Base-by-base conservation (phyloP, 1,140 invertebrate genomes). In the Drosophila repleta region DNA sequence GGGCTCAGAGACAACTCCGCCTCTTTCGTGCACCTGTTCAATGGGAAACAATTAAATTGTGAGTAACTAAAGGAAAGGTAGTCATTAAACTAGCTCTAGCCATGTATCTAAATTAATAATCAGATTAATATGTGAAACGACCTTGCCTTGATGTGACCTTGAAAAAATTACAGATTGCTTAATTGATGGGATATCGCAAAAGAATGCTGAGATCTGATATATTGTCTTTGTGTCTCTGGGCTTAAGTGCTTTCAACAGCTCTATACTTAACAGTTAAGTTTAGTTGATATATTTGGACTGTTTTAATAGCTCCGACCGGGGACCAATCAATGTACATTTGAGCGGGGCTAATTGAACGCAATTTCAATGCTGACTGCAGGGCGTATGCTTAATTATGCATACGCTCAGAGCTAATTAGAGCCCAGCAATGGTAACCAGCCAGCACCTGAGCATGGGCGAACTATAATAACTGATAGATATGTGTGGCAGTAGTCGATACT, bases 351-450 rank as follows among this genome's bases (percentile, higher is more conserved):
- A 88, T 82, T 75, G 71, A 32, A n/a, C 18, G 21, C 41, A 72
- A 58, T 63, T 78, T 41, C 39, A 18, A 72, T 73, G 58, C 61
- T 52, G 71, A 65, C 4, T 64, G 79, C 83, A 87, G 79, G 83
- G 83, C 84, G 83, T 87, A 89, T 83, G 79, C 83, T 87, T 87
- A 88, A 87, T 87, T 87, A 87, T 88, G 79, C 75, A 76, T 88
- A 82, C 83, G 64, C 78, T 85, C 72, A 65, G 55, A 49, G 49
- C 39, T 87, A 87, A 87, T 87, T 87, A 78, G 61, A 78, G 46
- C 39, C 20, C 49, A 77, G 60, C 58, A 66, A 45, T 43, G 35
- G 37, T 60, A 55, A 64, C 46, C 46, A 48, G 37, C 43, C 20
- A 39, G 43, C 80, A 85, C 67, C 77, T 85, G 82, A 1, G n/a